Evolutionary conservation across 2,888 invertebrate genomes (phyloP).

Genomic region (Drosophila eohydei): DNA sequence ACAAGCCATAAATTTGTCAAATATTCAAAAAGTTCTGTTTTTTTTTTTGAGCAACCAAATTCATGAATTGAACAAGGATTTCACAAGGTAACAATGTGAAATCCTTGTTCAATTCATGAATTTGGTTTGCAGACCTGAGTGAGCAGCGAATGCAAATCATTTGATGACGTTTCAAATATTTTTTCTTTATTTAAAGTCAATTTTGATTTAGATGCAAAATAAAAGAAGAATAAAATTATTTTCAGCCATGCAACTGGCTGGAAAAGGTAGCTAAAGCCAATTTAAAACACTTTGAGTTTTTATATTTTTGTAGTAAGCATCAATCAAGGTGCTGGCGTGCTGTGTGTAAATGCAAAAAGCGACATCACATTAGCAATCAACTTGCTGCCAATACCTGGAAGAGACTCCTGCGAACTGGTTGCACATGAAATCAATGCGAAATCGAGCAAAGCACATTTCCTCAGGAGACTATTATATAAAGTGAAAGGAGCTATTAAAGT

Average conservation of each 20-base stretch:
- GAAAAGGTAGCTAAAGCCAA: background rate
- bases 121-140: background rate
- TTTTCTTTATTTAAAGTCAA: background rate
- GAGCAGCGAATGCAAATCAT: background rate
- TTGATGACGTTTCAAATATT: background rate
- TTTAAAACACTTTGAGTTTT: slow-evolving; percentile 1
- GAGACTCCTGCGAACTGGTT: background rate
- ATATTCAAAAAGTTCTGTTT: background rate
- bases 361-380: background rate
- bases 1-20: background rate
- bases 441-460: background rate
- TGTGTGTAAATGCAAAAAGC: background rate
- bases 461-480: too few species aligned
- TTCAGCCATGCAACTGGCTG: background rate
- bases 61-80: background rate
- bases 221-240: background rate
- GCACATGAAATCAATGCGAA: background rate
- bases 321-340: background rate
- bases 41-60: background rate
- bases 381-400: background rate
- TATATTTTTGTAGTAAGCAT: background rate
- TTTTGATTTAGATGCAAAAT: background rate
- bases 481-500: too few species aligned
- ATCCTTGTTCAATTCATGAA: background rate
- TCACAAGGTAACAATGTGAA: too few species aligned